phyloP scores from a whole-genome alignment of 1,140 invertebrate species.

The Drosophila persimilis region DNA sequence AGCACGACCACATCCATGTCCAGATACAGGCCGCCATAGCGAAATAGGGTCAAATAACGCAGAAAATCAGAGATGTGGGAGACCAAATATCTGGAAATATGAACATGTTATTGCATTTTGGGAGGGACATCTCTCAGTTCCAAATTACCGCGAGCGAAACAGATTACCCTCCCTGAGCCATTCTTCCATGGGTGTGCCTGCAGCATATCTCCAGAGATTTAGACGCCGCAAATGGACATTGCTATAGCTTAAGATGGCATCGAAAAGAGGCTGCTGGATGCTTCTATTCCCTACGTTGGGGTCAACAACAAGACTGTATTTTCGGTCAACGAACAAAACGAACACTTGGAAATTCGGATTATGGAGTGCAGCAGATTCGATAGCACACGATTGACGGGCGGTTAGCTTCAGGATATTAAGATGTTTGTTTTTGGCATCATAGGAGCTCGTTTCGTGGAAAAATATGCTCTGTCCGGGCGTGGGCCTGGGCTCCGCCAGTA shows the following conservation, averaged over 20 bases:
- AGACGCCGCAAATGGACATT: slow-evolving; percentile 86
- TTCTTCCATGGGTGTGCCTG: slow-evolving; percentile 85
- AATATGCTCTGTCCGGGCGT: slow-evolving; percentile 84
- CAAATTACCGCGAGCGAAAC: slow-evolving; percentile 84
- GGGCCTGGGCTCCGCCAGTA: slow-evolving; percentile 43
- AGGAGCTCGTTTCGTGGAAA: slow-evolving; percentile 85
- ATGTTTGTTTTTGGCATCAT: slow-evolving; percentile 2
- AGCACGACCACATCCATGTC: slow-evolving; percentile 90
- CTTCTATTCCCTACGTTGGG: slow-evolving; percentile 48
- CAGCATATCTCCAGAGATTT: slow-evolving; percentile 85
- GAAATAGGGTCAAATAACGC: slow-evolving; percentile 88
- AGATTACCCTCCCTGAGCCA: slow-evolving; percentile 85
- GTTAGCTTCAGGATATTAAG: slow-evolving; percentile 67
- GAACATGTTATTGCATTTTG: neutral
- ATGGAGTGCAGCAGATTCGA: slow-evolving; percentile 87
- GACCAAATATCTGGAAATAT: slow-evolving; percentile 54
- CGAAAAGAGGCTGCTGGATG: slow-evolving; percentile 48
- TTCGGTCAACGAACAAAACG: slow-evolving; percentile 84
- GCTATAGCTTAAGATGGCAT: slow-evolving; percentile 83
- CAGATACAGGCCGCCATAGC: slow-evolving; percentile 90
- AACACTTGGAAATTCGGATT: slow-evolving; percentile 85
- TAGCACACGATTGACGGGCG: slow-evolving; percentile 86
- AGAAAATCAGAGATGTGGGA: slow-evolving; percentile 88
- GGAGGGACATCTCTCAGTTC: neutral
- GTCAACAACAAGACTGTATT: slow-evolving; percentile 49